Evolutionary conservation across 2,113 vertebrate genomes (phyloP), one percentile per base, ranked within the genome.

Genomic region (Paratilapia polleni): DNA sequence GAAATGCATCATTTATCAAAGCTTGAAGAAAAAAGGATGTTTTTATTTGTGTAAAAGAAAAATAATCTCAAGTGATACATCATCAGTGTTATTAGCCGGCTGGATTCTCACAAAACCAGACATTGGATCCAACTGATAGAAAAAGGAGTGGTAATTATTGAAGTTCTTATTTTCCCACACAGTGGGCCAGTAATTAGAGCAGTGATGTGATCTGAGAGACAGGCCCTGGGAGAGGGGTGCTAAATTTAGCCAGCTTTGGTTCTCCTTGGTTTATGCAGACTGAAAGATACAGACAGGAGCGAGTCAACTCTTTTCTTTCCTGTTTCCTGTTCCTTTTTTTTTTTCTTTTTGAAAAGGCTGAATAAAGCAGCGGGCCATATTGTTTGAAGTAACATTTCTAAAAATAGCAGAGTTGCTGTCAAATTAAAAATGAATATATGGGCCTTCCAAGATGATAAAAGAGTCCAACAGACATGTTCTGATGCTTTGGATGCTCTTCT

Each of bases 341-440:
- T 24, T 62, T 78, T 57, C 13, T 22, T 76, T 77, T 76, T 12
- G 47, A 80, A 26, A 73, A 31, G 61, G 47, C 73, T 95, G 86
- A 95, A 96, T 93, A 90, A 92, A 94, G 85, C 90, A 95, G 83
- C 58, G 64, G 84, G 87, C 87, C 82, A 81, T 87, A 92, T 70
- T 92, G 90, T 95, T 95, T 94, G 92, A 96, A 94, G 84, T 75
- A 82, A 74, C 66, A 26, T 34, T 38, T 82, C 92, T 95, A 95
- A 96, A 96, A 96, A 96, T 96, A 96, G 82, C 87, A 58, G 68
- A 76, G 77, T 36, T 73, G 87, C 94, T 94, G 94, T 94, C 94
- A 94, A 94, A 95, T 94, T 94, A 96, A 96, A 96, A 96, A 95
- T 94, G 95, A 94, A 94, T 89, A 90, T 28, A 36, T 81, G 84